Conservation (phyloP, 1,140 invertebrate species). For the Anoplophora glabripennis region DNA sequence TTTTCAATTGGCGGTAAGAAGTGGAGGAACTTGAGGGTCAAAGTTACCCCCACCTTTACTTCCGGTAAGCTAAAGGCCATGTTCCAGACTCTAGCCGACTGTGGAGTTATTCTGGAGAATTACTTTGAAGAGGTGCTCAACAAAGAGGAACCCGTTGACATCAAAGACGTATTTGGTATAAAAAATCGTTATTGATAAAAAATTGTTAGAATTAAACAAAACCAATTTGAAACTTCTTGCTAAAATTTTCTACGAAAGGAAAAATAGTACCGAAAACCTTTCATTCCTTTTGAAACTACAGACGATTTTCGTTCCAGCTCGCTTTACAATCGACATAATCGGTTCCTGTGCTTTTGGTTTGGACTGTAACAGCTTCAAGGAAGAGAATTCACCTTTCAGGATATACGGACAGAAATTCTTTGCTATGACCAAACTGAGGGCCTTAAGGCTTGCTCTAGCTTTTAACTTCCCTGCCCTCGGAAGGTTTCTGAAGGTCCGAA, state of each 20-base stretch:
- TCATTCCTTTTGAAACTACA: too few relatives aligned
- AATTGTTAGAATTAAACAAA: too few relatives aligned
- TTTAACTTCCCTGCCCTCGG: conserved; percentile 1
- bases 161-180: conserved; percentile 49
- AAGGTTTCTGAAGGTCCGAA: not conserved
- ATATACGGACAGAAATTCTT: conserved; percentile 48
- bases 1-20: conserved; percentile 48
- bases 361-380: conserved; percentile 52
- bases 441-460: not conserved
- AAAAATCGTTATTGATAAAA: not conserved
- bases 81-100: conserved; percentile 41
- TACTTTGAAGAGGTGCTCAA: conserved; percentile 30
- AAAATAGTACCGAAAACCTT: not conserved
- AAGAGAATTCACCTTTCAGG: conserved; percentile 49
- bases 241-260: not conserved
- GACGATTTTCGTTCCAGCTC: conserved; percentile 37
- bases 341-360: conserved; percentile 60
- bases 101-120: conserved; percentile 46
- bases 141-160: conserved; percentile 47
- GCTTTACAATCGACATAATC: conserved; percentile 58
- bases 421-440: not conserved
- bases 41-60: conserved; percentile 53
- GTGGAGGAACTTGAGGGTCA: conserved; percentile 52
- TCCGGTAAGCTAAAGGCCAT: conserved; percentile 52
- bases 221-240: not conserved